Evolutionary conservation across 2,888 invertebrate genomes (phyloP).

Genomic region (Galerucella nymphaeae): DNA sequence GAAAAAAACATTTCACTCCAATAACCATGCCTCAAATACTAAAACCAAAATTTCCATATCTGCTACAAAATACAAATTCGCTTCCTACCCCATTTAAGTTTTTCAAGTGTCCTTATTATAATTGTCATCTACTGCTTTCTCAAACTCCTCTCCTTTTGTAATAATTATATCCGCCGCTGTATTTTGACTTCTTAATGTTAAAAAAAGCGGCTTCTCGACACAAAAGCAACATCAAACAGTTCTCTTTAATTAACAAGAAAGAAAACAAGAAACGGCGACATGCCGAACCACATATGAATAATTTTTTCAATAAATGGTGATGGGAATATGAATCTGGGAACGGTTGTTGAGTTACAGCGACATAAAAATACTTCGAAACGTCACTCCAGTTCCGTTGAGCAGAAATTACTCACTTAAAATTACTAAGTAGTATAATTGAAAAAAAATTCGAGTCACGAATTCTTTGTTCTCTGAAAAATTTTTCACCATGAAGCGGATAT

Average conservation of each 20-base stretch:
- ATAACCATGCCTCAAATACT: neutral
- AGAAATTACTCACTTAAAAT: too few relatives aligned
- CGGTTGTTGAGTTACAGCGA: neutral
- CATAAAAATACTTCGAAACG: neutral
- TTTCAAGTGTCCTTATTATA: constrained; percentile 5
- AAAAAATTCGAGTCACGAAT: too few relatives aligned
- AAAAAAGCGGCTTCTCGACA: constrained; percentile 13
- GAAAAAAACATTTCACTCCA: neutral
- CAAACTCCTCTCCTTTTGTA: constrained; percentile 15
- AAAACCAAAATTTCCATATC: neutral
- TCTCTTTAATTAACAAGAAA: constrained; percentile 47
- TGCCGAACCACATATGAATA: constrained; percentile 47
- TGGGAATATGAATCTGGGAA: neutral
- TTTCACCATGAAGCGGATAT: too few relatives aligned
- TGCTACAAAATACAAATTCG: constrained; percentile 1
- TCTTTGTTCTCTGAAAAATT: too few relatives aligned
- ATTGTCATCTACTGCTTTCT: constrained; percentile 20
- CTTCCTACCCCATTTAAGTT: neutral
- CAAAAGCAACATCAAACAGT: constrained; percentile 45
- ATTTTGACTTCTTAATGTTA: neutral
- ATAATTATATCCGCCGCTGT: constrained; percentile 26
- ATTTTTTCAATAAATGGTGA: constrained; percentile 26
- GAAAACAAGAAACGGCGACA: constrained; percentile 34
- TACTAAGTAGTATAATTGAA: too few relatives aligned
- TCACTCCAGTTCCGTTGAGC: neutral